Conservation (phyloP, 1,140 invertebrate species). For the Thaumetopoea pityocampa region DNA sequence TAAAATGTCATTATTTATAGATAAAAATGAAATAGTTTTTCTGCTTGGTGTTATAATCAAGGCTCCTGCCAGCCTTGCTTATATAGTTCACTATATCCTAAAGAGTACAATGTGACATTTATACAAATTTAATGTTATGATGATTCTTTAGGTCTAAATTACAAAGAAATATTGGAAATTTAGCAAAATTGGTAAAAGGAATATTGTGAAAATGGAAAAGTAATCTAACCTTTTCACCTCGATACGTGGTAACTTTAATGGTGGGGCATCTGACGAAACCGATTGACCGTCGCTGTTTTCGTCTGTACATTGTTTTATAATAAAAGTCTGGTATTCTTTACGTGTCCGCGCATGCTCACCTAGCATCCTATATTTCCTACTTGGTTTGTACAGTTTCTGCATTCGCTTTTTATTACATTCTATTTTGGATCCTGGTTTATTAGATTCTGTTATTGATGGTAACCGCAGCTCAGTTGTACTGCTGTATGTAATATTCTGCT, state of each 20-base stretch:
- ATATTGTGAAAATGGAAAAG: slow-evolving; percentile 4
- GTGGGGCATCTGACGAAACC: slow-evolving; percentile 48
- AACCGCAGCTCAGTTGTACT: slow-evolving; percentile 29
- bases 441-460: slow-evolving; percentile 53
- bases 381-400: slow-evolving; percentile 32
- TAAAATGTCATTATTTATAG: slow-evolving; percentile 35
- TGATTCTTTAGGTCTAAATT: too few species aligned
- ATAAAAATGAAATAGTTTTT: not conserved
- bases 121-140: too few species aligned
- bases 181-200: not conserved
- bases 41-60: not conserved
- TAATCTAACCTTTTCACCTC: slow-evolving; percentile 56
- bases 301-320: slow-evolving; percentile 40
- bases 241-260: slow-evolving; percentile 62
- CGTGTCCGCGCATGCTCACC: slow-evolving; percentile 35
- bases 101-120: too few species aligned
- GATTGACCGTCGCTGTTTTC: slow-evolving; percentile 45
- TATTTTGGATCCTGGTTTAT: slow-evolving; percentile 29
- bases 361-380: slow-evolving; percentile 41
- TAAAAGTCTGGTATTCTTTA: slow-evolving; percentile 57
- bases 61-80: too few species aligned
- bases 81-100: too few species aligned
- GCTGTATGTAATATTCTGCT: slow-evolving; percentile 13
- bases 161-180: too few species aligned
- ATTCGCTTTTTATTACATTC: slow-evolving; percentile 26